These are phyloP conservation scores for Ailuropoda melanoleuca DNA, from an alignment of 2,113 vertebrate species.

Conservation along the genomic window DNA sequence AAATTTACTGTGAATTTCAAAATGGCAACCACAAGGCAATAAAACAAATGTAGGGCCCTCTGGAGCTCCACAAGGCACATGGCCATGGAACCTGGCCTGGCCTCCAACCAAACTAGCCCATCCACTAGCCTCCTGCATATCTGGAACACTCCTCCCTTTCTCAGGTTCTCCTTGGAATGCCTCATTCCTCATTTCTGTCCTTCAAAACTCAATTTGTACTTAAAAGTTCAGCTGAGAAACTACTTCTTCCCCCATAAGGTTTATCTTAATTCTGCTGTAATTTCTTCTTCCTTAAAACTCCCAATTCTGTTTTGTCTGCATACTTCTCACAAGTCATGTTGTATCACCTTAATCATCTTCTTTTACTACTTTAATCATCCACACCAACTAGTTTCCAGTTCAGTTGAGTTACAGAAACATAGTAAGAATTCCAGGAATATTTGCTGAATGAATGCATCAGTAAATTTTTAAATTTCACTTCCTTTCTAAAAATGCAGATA, in stretches of 20 bases:
- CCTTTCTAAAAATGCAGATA: background rate
- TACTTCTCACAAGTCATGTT: background rate
- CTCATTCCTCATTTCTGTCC: background rate
- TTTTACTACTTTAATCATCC: background rate
- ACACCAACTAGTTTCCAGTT: background rate
- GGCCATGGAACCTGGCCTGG: no score
- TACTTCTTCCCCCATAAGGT: background rate
- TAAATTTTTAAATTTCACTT: background rate
- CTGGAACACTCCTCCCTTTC: background rate
- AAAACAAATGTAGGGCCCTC: background rate
- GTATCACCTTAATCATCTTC: background rate
- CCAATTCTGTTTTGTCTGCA: background rate
- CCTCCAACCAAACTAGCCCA: background rate
- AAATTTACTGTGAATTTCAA: background rate
- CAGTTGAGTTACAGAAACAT: background rate
- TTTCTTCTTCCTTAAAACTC: background rate
- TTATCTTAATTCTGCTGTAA: background rate
- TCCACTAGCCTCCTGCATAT: fast-evolving
- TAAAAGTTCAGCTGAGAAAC: background rate
- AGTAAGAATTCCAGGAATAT: background rate
- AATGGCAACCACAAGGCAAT: background rate
- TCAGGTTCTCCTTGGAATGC: background rate
- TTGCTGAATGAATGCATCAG: background rate
- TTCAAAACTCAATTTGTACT: background rate
- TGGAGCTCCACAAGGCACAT: fast-evolving